Conservation (phyloP, 2,888 invertebrate species). For the Campaea margaritaria region DNA sequence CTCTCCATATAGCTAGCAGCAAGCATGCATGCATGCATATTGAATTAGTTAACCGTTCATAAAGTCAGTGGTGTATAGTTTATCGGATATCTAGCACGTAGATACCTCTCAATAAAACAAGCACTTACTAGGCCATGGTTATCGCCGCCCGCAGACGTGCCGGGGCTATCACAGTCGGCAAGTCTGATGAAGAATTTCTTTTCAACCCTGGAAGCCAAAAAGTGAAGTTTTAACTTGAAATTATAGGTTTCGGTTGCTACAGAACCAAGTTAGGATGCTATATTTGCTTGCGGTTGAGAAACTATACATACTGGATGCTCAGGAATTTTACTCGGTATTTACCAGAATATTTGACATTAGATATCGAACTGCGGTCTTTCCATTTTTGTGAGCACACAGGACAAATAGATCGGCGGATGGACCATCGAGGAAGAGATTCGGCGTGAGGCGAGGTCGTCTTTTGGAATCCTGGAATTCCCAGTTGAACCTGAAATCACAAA, state of each 20-base stretch:
- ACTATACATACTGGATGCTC: no score
- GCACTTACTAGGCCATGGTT: conserved; percentile 69
- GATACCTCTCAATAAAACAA: conserved; percentile 1
- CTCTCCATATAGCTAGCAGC: neutral
- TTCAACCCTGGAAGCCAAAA: conserved; percentile 67
- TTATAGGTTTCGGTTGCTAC: no score
- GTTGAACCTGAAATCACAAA: conserved; percentile 50
- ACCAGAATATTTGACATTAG: conserved; percentile 75
- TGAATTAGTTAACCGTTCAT: neutral
- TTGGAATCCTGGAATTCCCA: conserved; percentile 69
- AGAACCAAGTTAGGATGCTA: no score
- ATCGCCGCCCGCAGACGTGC: conserved; percentile 71
- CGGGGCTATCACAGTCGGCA: conserved; percentile 75
- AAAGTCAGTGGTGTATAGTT: no score
- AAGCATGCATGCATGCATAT: neutral
- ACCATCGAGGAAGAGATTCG: conserved; percentile 69
- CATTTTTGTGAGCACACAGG: conserved; percentile 81
- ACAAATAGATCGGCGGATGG: conserved; percentile 75
- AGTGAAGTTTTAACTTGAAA: no score
- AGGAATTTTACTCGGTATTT: no score
- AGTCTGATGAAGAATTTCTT: conserved; percentile 65
- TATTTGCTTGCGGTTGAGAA: no score
- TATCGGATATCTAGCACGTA: neutral
- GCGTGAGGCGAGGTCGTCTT: conserved; percentile 45
- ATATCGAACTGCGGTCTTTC: conserved; percentile 71